A percentile compares a stretch with the other conserved stretches of the same genome.
Evolutionary conservation across 2,113 vertebrate species (phyloP).

Genomic region (Talpa occidentalis): DNA sequence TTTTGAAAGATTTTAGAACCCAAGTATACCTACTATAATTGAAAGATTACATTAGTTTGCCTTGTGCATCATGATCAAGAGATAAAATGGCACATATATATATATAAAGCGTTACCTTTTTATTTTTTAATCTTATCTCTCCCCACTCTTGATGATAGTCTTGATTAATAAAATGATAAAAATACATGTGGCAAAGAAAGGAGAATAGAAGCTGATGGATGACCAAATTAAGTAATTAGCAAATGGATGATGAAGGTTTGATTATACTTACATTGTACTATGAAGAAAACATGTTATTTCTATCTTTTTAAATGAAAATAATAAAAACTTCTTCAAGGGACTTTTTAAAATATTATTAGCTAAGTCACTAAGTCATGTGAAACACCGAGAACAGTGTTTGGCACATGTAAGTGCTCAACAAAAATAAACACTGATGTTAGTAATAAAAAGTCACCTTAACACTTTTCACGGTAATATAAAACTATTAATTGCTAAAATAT

Average conservation of each 20-base stretch:
- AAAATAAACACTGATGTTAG: background rate
- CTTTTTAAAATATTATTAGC: background rate
- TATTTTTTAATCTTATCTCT: background rate
- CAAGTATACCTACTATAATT: background rate
- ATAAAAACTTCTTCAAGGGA: background rate
- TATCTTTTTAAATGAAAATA: constrained; percentile 17
- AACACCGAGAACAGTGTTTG: background rate
- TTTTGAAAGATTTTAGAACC: constrained; percentile 17
- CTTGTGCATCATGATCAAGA: constrained; percentile 6
- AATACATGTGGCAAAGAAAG: background rate
- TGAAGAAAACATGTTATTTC: constrained; percentile 33
- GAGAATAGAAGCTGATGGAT: background rate
- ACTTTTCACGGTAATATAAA: constrained; percentile 28
- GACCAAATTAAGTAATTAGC: constrained; percentile 29
- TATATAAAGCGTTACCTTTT: background rate
- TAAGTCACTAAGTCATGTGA: background rate
- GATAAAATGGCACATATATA: background rate
- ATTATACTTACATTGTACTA: constrained; percentile 4
- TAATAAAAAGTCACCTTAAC: background rate
- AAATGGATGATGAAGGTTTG: background rate
- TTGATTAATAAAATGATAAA: constrained; percentile 39
- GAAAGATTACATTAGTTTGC: background rate
- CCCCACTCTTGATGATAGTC: background rate
- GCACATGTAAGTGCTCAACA: background rate
- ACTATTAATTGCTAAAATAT: constrained; percentile 19